Base-by-base conservation (phyloP, 2,113 vertebrate genomes). In the Electrona antarctica region DNA sequence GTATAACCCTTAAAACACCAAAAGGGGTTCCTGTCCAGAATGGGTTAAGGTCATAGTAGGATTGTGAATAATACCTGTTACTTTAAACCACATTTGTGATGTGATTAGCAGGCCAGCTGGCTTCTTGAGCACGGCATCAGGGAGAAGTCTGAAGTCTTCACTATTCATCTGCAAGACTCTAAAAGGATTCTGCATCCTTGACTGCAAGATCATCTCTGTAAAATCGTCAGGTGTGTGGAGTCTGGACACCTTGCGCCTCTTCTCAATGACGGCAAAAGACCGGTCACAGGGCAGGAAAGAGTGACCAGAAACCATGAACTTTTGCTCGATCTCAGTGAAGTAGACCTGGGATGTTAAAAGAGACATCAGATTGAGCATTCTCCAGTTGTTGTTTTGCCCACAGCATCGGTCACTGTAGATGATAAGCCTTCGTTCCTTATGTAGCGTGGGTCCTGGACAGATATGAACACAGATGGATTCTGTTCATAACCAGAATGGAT, bases 371-470 rank as follows among this genome's bases (percentile, higher is more conserved):
- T 49, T 64, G 7, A 64, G 46, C 13, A 49, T 48, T 15, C 14
- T 9, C 46, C 61, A 64, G 61, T 64, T 64, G 45, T 64, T 64
- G 45, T 64, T 64, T n/a, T 64, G 46, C 12, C 61, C 46, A 64
- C 61, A 64, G 61, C 21, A 21, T 21, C 21, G 21, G 21, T 21
- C 21, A 21, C 21, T 21, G 21, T 21, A 21, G 21, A 21, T 21
- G 21, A 21, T 21, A 21, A 21, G 21, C 21, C 21, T 21, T 21
- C 21, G 21, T 21, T 21, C 21, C 21, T 21, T n/a, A n/a, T n/a
- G n/a, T n/a, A n/a, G n/a, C n/a, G n/a, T n/a, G n/a, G n/a, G n/a
- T n/a, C n/a, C n/a, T n/a, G n/a, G n/a, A n/a, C n/a, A n/a, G n/a
- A n/a, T n/a, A n/a, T n/a, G n/a, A n/a, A n/a, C n/a, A n/a, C n/a